Evolutionary conservation across 2,113 vertebrate genomes (phyloP), one percentile per base, ranked within the genome.

Genomic region (Uropsilus gracilis): DNA sequence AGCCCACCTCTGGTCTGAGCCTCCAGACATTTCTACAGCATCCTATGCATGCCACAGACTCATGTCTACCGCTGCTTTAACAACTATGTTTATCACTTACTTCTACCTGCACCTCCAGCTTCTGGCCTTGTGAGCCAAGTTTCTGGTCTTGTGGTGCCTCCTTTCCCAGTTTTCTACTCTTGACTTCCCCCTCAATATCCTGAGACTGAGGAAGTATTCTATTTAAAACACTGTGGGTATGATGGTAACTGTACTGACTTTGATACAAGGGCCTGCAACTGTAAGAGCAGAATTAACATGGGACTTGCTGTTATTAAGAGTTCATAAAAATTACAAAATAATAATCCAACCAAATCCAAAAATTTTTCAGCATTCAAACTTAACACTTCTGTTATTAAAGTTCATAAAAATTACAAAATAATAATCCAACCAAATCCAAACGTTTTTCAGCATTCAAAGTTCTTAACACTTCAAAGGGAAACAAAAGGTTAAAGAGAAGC

Each of bases 401-500:
- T n/a, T n/a, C n/a, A n/a, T n/a, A n/a, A n/a, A n/a, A n/a, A 61
- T 37, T 12, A 61, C 68, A 95, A 91, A 76, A 68, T 76, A 93
- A 24, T 59, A 8, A 37, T 42, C 48, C 10, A 84, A 61, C 4
- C 13, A 72, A 81, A 85, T 18, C 22, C 8, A 71, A 72, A 39
- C 55, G 42, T 61, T 61, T 34, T 66, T 87, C 16, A 80, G n/a
- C 16, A 61, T 83, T 90, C 18, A 82, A 3, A 93, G 71, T 53
- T 86, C 22, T 37, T 82, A 64, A 46, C 20, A 61, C 6, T 78
- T 92, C 68, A 66, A 86, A 59, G 37, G 32, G 26, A 37, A 63
- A 1, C 34, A 63, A 55, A 32, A 8, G 12, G 24, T 13, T 42
- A 34, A 90, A 66, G 17, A 88, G 11, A 81, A 76, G 37, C 18